Evolutionary conservation across 2,113 vertebrate species (phyloP), one percentile per base, ranked within the genome.

Genomic region (Cathartes aura): DNA sequence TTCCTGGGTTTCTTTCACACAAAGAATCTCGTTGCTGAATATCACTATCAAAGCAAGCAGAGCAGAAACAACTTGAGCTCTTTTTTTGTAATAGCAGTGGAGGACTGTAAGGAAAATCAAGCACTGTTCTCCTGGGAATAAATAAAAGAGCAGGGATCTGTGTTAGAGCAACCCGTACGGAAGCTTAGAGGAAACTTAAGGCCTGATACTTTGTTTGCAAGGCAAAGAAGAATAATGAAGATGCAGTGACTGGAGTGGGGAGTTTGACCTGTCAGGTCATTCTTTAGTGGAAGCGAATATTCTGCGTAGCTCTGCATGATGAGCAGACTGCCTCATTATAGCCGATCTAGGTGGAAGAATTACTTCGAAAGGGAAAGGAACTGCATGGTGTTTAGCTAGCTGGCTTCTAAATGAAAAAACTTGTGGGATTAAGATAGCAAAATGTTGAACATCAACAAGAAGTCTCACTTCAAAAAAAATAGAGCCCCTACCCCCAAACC

Each of bases 1-100:
- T 93, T 95, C 81, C 70, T 95, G 86, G 55, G 60, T 95, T 95
- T 87, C 78, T 96, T 96, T 90, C 82, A 72, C 93, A 96, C 91
- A 96, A 71, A 94, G 89, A 68, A 73, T 89, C 75, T 89, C 8
- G 0, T 62, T 93, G 91, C 96, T 94, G 90, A 89, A 74, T 94
- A 84, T 82, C 52, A 40, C 95, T 95, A 91, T 94, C 76, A 95
- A 93, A 96, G 91, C 66, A 76, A 88, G 85, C 83, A 79, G 81
- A 94, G 84, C 81, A 92, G 87, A 95, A 93, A 82, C 6, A 5
- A 85, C 86, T 92, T 64, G 72, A 92, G 83, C 66, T 89, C 36
- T 64, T 88, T 93, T 93, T 91, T 62, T 68, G 48, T 84, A 64
- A 56, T 5, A 91, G 86, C 72, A 56, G 56, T n/a, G 83, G 63